Evolutionary conservation across 2,888 invertebrate genomes (phyloP).

Genomic region (Diaperis boleti): DNA sequence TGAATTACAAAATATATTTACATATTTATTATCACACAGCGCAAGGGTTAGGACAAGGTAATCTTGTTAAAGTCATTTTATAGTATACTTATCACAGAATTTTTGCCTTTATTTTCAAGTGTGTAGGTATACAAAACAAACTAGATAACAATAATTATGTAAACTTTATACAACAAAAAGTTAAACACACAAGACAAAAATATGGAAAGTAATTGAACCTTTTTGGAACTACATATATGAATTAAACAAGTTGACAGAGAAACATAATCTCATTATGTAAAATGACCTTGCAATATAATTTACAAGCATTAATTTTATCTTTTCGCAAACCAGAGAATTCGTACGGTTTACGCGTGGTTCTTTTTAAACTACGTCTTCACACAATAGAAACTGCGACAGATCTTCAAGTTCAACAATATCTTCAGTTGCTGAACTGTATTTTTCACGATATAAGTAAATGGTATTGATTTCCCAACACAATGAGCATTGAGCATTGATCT

Average conservation of each 20-base stretch:
- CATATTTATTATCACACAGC: neutral
- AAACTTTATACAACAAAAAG: neutral
- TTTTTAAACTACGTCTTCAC: neutral
- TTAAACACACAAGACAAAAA: neutral
- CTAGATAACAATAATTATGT: conserved; percentile 1
- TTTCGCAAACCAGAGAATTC: conserved; percentile 1
- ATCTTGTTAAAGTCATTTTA: neutral
- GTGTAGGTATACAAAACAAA: conserved; percentile 4
- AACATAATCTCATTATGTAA: neutral
- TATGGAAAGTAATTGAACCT: neutral
- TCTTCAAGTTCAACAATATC: neutral
- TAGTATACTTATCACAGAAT: neutral
- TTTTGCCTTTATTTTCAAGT: neutral
- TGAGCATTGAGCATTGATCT: neutral
- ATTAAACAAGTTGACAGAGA: neutral
- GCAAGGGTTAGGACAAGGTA: conserved; percentile 15
- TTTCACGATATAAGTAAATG: neutral
- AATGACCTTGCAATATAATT: neutral
- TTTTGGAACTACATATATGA: neutral
- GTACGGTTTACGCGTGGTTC: neutral
- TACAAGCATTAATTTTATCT: neutral
- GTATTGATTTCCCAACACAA: conserved; percentile 3
- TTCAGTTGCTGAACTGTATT: neutral
- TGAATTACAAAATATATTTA: conserved; percentile 1
- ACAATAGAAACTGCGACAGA: neutral